phyloP scores from a whole-genome alignment of 2,113 vertebrate species.

The Corvus hawaiiensis region DNA sequence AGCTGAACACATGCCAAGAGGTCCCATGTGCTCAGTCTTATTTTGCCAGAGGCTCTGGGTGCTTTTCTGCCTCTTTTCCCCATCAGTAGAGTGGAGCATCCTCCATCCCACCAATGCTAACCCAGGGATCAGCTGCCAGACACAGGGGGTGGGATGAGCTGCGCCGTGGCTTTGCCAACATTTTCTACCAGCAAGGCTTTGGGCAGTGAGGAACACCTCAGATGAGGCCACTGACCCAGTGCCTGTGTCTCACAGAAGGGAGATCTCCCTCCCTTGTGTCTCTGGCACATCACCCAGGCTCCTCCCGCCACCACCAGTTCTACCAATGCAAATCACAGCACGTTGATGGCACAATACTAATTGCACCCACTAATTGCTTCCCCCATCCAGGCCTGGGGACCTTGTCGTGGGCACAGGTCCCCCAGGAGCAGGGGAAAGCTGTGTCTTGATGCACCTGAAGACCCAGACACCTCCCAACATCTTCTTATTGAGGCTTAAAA shows the following conservation, averaged over 20 bases:
- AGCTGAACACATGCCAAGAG: neutral
- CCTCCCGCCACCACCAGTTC: neutral
- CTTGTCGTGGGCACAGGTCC: neutral
- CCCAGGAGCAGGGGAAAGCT: neutral
- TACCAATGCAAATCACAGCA: neutral
- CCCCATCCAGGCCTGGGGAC: neutral
- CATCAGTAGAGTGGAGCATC: fast-evolving
- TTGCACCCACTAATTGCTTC: neutral
- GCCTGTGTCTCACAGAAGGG: neutral
- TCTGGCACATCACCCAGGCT: neutral
- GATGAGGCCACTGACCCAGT: neutral
- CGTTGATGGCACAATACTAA: fast-evolving
- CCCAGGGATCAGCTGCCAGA: neutral
- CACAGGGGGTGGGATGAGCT: fast-evolving
- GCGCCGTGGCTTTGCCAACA: neutral
- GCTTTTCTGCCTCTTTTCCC: neutral
- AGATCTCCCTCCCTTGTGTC: neutral
- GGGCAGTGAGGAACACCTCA: neutral
- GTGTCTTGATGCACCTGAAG: neutral
- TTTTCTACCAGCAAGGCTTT: neutral
- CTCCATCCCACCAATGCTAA: neutral
- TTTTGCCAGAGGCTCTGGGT: neutral
- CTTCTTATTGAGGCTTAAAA: neutral
- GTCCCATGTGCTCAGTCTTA: fast-evolving
- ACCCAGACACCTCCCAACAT: neutral